A percentile compares a stretch with the other conserved stretches of the same genome.
These are phyloP conservation scores for Engraulis encrasicolus DNA, from an alignment of 2,113 vertebrate species.

Conservation along the genomic window DNA sequence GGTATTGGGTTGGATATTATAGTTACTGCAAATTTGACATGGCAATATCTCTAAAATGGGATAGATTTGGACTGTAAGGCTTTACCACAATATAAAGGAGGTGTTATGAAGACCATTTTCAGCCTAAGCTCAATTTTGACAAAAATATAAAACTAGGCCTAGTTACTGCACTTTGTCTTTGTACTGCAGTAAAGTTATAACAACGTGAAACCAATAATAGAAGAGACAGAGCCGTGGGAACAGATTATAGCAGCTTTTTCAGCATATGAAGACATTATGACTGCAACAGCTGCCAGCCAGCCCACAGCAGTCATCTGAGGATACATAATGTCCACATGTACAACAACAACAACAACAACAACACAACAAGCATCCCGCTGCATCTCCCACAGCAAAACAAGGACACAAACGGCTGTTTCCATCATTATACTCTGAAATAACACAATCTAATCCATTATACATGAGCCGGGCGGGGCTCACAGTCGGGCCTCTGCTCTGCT, in stretches of 20 bases:
- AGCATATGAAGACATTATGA: background rate
- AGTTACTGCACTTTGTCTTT: no score
- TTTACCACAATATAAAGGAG: no score
- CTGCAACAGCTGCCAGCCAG: background rate
- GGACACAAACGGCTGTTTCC: background rate
- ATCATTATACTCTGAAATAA: background rate
- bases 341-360: background rate
- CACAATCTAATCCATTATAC: constrained; percentile 12
- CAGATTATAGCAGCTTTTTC: background rate
- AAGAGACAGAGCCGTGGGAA: background rate
- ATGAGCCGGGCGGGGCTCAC: background rate
- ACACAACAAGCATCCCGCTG: background rate
- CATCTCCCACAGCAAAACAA: background rate
- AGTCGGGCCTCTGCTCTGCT: background rate
- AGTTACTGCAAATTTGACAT: no score
- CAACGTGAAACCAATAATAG: no score
- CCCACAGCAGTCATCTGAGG: background rate
- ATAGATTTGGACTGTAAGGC: no score
- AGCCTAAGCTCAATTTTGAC: no score
- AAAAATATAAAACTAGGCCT: no score
- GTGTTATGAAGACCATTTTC: no score
- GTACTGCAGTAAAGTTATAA: no score
- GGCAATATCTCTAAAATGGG: no score
- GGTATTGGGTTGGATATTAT: no score
- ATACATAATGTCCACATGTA: background rate